These are phyloP conservation scores for Julus scanicus DNA, from an alignment of 2,888 invertebrate genomes.

Conservation along the genomic window DNA sequence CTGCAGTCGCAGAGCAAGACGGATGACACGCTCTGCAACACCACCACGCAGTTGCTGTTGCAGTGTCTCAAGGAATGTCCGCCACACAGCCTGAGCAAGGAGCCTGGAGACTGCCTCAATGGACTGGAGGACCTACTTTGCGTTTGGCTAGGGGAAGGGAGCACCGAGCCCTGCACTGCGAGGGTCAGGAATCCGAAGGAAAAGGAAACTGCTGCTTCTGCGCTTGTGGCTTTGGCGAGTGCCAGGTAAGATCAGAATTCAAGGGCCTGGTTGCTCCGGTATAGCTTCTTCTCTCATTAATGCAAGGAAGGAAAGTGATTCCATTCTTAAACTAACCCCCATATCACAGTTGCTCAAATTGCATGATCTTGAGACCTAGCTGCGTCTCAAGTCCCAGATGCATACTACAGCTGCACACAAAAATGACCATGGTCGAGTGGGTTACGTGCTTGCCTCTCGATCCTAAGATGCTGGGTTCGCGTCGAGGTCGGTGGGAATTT, in stretches of 20 bases:
- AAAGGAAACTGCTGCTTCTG: constrained; percentile 64
- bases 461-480: no score
- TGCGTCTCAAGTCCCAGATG: no score
- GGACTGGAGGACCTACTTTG: constrained; percentile 65
- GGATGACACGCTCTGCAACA: constrained; percentile 64
- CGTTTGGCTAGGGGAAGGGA: constrained; percentile 64
- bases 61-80: constrained; percentile 64
- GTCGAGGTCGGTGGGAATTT: no score
- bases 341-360: no score
- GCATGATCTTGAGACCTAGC: no score
- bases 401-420: no score
- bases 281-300: no score
- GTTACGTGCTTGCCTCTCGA: no score
- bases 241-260: constrained; percentile 62
- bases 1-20: constrained; percentile 65
- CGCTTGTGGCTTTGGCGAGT: constrained; percentile 65
- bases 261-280: no score
- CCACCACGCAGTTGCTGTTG: constrained; percentile 64
- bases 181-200: constrained; percentile 58
- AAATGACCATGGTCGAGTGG: no score
- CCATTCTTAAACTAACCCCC: no score
- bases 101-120: constrained; percentile 65
- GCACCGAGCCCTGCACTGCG: constrained; percentile 48
- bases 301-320: no score
- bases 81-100: constrained; percentile 65